Conservation (phyloP, 2,888 invertebrate genomes). For the Candidula unifasciata region DNA sequence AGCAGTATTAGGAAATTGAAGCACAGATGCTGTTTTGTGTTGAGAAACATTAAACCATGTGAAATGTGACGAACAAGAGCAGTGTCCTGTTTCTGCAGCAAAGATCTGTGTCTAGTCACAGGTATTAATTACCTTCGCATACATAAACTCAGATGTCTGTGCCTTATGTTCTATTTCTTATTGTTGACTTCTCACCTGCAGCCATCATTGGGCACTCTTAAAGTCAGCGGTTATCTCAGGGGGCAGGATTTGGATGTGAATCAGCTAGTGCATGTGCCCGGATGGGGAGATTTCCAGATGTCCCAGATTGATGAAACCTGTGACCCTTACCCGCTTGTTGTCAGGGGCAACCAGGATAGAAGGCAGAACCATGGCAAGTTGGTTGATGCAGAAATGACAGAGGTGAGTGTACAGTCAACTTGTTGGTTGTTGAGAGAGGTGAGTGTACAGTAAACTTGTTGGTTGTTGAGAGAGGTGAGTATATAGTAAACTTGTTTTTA, state of each 20-base stretch:
- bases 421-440: not conserved
- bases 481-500: no score
- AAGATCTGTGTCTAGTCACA: no score
- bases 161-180: no score
- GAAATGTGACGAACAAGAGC: no score
- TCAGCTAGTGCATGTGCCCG: conserved; percentile 91
- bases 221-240: conserved; percentile 91
- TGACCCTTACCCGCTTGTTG: conserved; percentile 73
- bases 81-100: no score
- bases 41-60: no score
- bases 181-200: conserved; percentile 57
- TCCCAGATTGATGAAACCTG: conserved; percentile 82
- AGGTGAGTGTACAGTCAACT: not conserved
- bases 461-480: no score
- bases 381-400: conserved; percentile 35
- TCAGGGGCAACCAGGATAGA: conserved; percentile 58
- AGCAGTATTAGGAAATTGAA: no score
- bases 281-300: conserved; percentile 96
- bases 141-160: no score
- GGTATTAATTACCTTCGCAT: no score
- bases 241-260: conserved; percentile 91
- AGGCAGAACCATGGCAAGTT: conserved; percentile 51
- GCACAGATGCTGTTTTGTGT: no score
- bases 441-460: no score
- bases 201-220: conserved; percentile 73